These are phyloP conservation scores for Habroteleia sp. DNA, from an alignment of 2,888 invertebrate genomes.

Conservation along the genomic window DNA sequence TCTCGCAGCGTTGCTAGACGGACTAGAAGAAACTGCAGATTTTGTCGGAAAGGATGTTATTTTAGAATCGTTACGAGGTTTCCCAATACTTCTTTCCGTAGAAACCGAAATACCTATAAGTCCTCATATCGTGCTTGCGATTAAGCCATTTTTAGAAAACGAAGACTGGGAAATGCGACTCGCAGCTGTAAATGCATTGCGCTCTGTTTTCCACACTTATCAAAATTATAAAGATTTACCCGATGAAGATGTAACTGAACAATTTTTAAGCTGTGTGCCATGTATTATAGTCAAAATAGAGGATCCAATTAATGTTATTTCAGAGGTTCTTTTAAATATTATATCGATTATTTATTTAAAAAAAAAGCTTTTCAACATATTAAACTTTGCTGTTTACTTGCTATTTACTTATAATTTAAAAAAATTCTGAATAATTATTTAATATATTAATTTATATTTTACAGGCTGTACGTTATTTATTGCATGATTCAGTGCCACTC, in stretches of 20 bases:
- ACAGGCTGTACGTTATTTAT: conserved; percentile 71
- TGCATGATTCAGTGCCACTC: conserved; percentile 70
- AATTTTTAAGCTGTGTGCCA: conserved; percentile 75
- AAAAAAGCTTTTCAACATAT: no score
- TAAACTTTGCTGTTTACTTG: no score
- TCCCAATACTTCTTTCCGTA: conserved; percentile 71
- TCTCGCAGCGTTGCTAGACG: conserved; percentile 73
- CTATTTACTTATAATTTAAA: no score
- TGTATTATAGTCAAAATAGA: conserved; percentile 75
- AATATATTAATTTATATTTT: conserved; percentile 23
- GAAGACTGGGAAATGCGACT: conserved; percentile 76
- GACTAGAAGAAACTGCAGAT: conserved; percentile 74
- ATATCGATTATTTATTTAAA: neutral
- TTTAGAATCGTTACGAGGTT: conserved; percentile 74
- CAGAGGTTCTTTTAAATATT: conserved; percentile 65
- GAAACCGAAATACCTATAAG: conserved; percentile 71
- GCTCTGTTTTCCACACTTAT: conserved; percentile 71
- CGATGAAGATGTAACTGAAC: conserved; percentile 74
- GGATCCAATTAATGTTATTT: conserved; percentile 70
- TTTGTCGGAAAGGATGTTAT: conserved; percentile 73
- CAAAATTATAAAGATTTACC: conserved; percentile 65
- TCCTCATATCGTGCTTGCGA: conserved; percentile 73
- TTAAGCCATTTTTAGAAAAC: conserved; percentile 78
- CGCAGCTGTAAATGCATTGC: conserved; percentile 73
- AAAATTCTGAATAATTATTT: neutral